Base-by-base conservation (phyloP, 2,888 invertebrate species). In the Meliscaeva auricollis region DNA sequence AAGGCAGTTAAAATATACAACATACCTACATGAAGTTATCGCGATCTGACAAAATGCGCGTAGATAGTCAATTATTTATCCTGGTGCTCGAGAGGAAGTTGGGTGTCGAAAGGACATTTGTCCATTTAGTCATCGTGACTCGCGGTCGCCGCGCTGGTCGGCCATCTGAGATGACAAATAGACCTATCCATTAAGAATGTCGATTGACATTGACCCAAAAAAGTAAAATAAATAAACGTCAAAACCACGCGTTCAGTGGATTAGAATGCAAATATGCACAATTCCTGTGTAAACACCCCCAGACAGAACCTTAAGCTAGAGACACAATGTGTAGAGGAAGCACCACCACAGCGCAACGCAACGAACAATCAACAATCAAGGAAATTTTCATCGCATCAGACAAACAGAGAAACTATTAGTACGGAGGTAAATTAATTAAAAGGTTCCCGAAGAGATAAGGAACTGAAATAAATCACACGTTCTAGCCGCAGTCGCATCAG, bases 401-500 rank as follows among this genome's bases (percentile, higher is more conserved):
- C 83, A 84, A 78, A 79, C 79, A 84, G 56, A 74, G 35, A 79
- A 84, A 79, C 83, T 85, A 85, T 85, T 77, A 85, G 81, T 81
- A 73, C 81, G 69, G 66, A 81, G 85, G 85, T 81, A 85, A 81
- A 85, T 85, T 81, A 85, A 85, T 85, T 85, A 85, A 85, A 85
- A 85, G 85, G 85, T 85, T 81, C 69, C 85, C 81, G 72, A 69
- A 62, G 73, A 81, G 85, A 85, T 85, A 85, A 85, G 85, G 44
- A 85, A 81, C 81, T 69, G 85, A 81, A 84, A 84, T 84, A 84
- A 84, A 84, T 84, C 84, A 80, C 84, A 84, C 84, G 80, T 84
- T 80, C 70, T 72, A 60, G 75, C 69, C 79, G 79, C 56, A 62
- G 54, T 46, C 48, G 35, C 64, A 15, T 48, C 79, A 73, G 73